Conservation (phyloP, 2,113 vertebrate species). For the Picathartes gymnocephalus region DNA sequence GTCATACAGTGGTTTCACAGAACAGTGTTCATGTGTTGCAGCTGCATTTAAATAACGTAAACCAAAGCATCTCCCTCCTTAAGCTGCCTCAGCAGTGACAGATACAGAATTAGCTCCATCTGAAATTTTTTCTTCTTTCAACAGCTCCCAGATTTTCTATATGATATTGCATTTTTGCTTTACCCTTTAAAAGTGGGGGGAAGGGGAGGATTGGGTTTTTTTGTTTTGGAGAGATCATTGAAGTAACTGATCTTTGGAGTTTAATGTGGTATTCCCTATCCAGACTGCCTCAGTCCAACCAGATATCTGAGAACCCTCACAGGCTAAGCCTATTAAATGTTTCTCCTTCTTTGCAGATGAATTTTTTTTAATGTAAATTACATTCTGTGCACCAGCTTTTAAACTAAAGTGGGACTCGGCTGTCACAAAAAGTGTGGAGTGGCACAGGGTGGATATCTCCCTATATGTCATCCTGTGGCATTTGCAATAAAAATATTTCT, state of each 20-base stretch:
- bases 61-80: constrained; percentile 23
- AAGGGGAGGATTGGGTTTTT: not conserved
- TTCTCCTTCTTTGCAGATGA: not conserved
- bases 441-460: not conserved
- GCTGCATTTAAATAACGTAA: constrained; percentile 39
- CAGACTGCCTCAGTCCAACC: not conserved
- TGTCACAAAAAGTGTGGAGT: not conserved
- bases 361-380: not conserved
- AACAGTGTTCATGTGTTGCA: not conserved
- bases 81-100: constrained; percentile 8
- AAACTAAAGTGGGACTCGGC: not conserved
- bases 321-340: constrained; percentile 8
- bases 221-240: not conserved
- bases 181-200: not conserved
- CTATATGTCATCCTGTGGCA: constrained; percentile 35
- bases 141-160: not conserved
- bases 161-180: not conserved
- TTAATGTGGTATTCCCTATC: constrained; percentile 3
- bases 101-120: constrained; percentile 4
- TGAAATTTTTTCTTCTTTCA: constrained; percentile 2
- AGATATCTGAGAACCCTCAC: constrained; percentile 13
- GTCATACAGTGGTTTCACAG: not conserved
- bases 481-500: constrained; percentile 42
- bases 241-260: not conserved
- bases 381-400: constrained; percentile 33